Conservation (phyloP, 92 coral and sea anemone genomes). For the Heliopora coerulea region DNA sequence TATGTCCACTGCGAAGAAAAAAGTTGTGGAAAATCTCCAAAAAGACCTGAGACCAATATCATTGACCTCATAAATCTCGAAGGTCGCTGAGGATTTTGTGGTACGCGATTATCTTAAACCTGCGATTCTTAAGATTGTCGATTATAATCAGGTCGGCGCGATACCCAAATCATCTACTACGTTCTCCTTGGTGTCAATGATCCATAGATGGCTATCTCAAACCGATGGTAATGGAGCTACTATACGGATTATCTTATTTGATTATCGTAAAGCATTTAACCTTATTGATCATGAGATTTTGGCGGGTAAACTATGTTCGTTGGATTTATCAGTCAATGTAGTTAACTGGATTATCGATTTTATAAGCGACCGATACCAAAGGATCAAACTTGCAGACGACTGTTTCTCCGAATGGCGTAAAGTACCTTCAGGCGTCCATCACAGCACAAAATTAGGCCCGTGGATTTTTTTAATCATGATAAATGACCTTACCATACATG, state of each 20-base stretch:
- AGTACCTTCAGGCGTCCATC: not conserved
- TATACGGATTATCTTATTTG: not conserved
- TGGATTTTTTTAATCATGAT: not conserved
- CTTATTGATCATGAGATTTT: too few relatives aligned
- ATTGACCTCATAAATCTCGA: too few relatives aligned
- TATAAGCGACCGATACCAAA: not conserved
- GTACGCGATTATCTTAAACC: not conserved
- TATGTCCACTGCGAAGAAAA: not conserved
- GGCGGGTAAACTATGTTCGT: not conserved
- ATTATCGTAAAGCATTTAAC: too few relatives aligned
- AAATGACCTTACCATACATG: not conserved
- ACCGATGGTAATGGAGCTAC: not conserved
- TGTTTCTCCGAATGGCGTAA: not conserved
- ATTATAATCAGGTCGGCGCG: not conserved
- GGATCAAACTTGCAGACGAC: not conserved
- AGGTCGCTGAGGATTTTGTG: conserved; percentile 2
- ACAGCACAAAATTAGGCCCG: not conserved
- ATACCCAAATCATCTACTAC: too few relatives aligned
- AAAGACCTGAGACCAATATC: too few relatives aligned
- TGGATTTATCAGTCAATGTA: not conserved
- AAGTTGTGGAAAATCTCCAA: not conserved
- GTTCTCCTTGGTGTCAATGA: too few relatives aligned
- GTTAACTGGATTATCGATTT: not conserved
- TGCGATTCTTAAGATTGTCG: not conserved
- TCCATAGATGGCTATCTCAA: too few relatives aligned